Percentiles rank a stretch among this genome's conserved stretches.
These are phyloP conservation scores for Drepanosiphum platanoidis DNA, from an alignment of 2,888 invertebrate genomes.

Conservation along the genomic window DNA sequence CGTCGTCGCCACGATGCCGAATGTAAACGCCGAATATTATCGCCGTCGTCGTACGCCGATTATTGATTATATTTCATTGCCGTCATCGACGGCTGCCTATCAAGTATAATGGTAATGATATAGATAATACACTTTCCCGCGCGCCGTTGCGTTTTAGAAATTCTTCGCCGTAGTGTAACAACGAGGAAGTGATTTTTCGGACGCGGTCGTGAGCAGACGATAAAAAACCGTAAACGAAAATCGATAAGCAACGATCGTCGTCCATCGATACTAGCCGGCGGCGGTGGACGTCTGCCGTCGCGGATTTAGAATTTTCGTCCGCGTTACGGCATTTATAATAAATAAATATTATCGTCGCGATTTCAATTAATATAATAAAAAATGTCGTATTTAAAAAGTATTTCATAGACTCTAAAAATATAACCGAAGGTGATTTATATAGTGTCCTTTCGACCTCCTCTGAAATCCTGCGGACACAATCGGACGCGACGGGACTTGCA, in stretches of 20 bases:
- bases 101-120: background rate
- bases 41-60: background rate
- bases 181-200: slow-evolving; percentile 41
- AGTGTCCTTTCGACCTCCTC: too few species aligned
- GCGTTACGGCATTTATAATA: background rate
- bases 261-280: background rate
- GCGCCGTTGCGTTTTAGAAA: slow-evolving; percentile 40
- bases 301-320: too few species aligned
- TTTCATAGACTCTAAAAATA: too few species aligned
- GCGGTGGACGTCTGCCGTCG: too few species aligned
- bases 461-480: background rate
- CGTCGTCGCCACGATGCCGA: too few species aligned
- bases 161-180: background rate
- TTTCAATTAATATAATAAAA: too few species aligned
- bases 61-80: background rate
- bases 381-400: too few species aligned
- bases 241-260: background rate
- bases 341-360: too few species aligned
- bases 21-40: too few species aligned
- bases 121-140: slow-evolving; percentile 30
- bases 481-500: too few species aligned
- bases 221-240: background rate
- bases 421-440: too few species aligned
- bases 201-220: slow-evolving; percentile 1
- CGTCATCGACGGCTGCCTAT: background rate